Evolutionary conservation across 1,140 invertebrate genomes (phyloP), one percentile per base, ranked within the genome.

Genomic region (Eulimnadia texana): DNA sequence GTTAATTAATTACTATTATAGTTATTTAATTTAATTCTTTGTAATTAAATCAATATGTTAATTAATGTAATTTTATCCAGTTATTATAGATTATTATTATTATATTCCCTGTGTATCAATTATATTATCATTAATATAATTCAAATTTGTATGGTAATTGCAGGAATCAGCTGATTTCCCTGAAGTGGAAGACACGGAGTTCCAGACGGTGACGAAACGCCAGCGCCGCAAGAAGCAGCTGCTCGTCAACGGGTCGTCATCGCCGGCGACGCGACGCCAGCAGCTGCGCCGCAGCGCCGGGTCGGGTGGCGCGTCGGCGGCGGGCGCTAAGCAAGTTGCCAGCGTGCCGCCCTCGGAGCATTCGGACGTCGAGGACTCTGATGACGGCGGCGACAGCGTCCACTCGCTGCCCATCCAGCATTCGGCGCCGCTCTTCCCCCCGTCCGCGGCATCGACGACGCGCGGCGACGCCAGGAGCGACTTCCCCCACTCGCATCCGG

Each of bases 221-320:
- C 60, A 61, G 60, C 27, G 60, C 19, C 50, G 60, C n/a, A 61
- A 61, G 60, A 61, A 61, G 60, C 51, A 23, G 11, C 33, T 42
- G 33, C n/a, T n/a, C n/a, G 33, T 42, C 33, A 33, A 28, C 24
- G 33, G 29, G 10, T 20, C 27, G 29, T 47, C 60, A 3, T 33
- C 28, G 28, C 25, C 25, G 52, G 42, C 51, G 3, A 50, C 49
- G 27, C 47, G 58, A 19, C 27, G 13, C 24, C 55, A 57, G 22
- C 1, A 27, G 22, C 55, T 20, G 3, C n/a, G 6, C 33, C 13
- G 9, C 11, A 2, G 6, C 27, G 23, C 55, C 27, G 55, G 55
- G 3, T 16, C 2, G 24, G 24, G 29, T 11, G 20, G n/a, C 13
- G 55, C 55, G 10, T 22, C 33, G 27, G 13, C 27, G 24, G 55